Evolutionary conservation across 2,797 vertebrate genomes (phyloP), one percentile per base, ranked within the genome.

Genomic region (Thripadectes ignobilis): DNA sequence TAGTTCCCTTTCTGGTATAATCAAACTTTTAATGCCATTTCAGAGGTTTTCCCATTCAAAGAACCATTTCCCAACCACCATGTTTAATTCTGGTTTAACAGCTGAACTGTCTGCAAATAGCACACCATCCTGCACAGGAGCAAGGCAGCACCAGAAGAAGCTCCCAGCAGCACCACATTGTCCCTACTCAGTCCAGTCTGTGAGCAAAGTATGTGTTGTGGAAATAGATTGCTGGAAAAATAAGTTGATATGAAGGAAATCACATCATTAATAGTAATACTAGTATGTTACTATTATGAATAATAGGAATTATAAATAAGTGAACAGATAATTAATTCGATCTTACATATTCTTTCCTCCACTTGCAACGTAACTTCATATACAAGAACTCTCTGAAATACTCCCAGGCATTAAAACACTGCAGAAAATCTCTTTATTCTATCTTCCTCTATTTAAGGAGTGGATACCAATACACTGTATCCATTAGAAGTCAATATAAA

Each of bases 391-490:
- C 17, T 45, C 38, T 57, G 51, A 83, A 83, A 88, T 68, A 34
- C 19, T 46, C 15, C 9, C 7, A 54, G 36, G 55, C 14, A 83
- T 63, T 29, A 88, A 30, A 43, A 55, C 10, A 55, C 4, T 6
- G 5, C 29, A 71, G 22, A 15, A 83, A 27, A 8, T 6, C 20
- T 79, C 22, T n/a, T 54, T 62, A 10, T 8, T 19, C 22, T 21
- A 15, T 45, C 15, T 80, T 88, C 27, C 14, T 54, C 23, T 62
- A 12, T 26, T 49, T 79, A 65, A 82, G 16, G 7, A 46, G 27
- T 36, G 10, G 43, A 52, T 54, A 36, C 2, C 5, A 29, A 34
- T 21, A 48, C 0, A 1, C 7, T 39, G 12, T 26, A 24, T 15
- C 49, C n/a, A 48, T 62, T 62, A 48, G 36, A 62, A 51, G 26